A percentile compares a stretch with the other conserved stretches of the same genome.
Conservation (phyloP, 2,888 invertebrate species). For the Lumbricus terrestris region DNA sequence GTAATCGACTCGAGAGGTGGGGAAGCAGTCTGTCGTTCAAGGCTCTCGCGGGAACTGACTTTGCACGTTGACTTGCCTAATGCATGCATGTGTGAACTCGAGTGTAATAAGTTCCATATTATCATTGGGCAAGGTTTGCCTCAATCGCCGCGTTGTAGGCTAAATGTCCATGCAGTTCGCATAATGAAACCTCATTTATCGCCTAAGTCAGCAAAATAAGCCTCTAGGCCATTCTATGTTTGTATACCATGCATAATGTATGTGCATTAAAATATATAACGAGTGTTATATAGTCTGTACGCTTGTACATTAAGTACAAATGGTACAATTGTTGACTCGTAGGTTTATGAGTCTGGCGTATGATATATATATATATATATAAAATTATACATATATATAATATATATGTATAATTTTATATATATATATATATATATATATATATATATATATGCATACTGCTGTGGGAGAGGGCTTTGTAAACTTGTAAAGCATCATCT, state of each 20-base stretch:
- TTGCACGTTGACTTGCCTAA: constrained; percentile 3
- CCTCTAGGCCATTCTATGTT: neutral
- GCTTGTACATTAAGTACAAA: too few relatives aligned
- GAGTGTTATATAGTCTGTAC: neutral
- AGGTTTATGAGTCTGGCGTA: neutral
- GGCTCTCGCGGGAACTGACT: neutral
- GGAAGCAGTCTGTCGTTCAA: neutral
- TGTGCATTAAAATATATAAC: neutral
- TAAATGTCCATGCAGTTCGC: neutral
- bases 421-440: too few relatives aligned
- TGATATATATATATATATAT: too few relatives aligned
- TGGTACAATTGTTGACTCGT: neutral
- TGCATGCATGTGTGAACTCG: neutral
- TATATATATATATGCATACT: too few relatives aligned
- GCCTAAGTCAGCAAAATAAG: neutral
- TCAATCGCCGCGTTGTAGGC: neutral
- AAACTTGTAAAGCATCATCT: neutral
- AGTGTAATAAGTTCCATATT: neutral
- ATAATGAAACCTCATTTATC: neutral
- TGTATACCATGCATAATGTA: neutral
- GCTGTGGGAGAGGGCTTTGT: neutral
- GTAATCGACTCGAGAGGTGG: neutral
- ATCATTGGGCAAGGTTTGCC: neutral
- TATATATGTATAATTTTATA: too few relatives aligned
- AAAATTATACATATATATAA: too few relatives aligned